These are phyloP conservation scores for Steinernema carpocapsae DNA, from an alignment of 2,888 invertebrate genomes.

Conservation along the genomic window DNA sequence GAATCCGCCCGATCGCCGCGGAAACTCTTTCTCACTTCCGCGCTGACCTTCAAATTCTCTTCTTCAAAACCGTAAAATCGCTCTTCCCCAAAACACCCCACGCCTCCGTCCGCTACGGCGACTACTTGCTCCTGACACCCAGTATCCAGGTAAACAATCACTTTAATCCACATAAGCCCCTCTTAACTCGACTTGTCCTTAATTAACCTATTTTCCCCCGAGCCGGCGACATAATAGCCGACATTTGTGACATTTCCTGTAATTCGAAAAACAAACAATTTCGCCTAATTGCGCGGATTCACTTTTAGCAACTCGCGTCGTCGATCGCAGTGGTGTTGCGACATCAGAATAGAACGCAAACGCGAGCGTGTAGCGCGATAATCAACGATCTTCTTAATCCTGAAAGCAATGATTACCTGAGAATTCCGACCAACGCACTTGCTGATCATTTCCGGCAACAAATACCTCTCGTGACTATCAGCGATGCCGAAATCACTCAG, in stretches of 20 bases:
- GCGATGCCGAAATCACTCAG: background rate
- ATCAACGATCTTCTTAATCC: constrained; percentile 40
- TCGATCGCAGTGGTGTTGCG: background rate
- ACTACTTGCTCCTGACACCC: constrained; percentile 41
- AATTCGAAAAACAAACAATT: no score
- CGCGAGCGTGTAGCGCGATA: background rate
- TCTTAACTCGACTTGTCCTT: no score
- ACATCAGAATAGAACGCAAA: background rate
- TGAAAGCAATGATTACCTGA: constrained; percentile 46
- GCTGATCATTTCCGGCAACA: constrained; percentile 28
- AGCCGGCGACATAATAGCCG: no score
- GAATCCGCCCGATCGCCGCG: constrained; percentile 48
- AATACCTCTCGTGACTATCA: constrained; percentile 28
- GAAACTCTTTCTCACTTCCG: constrained; percentile 44
- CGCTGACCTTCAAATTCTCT: constrained; percentile 35
- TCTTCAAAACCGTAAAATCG: constrained; percentile 22
- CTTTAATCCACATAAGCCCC: no score
- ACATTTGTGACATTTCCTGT: no score
- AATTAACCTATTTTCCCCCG: no score
- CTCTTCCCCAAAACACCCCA: background rate
- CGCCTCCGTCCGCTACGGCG: constrained; percentile 42
- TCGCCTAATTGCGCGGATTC: no score
- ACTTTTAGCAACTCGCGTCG: constrained; percentile 12
- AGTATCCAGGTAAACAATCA: constrained; percentile 36
- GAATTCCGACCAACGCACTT: constrained; percentile 40